Conservation (phyloP, 2,113 vertebrate species). For the Trochalopteron elliotii region DNA sequence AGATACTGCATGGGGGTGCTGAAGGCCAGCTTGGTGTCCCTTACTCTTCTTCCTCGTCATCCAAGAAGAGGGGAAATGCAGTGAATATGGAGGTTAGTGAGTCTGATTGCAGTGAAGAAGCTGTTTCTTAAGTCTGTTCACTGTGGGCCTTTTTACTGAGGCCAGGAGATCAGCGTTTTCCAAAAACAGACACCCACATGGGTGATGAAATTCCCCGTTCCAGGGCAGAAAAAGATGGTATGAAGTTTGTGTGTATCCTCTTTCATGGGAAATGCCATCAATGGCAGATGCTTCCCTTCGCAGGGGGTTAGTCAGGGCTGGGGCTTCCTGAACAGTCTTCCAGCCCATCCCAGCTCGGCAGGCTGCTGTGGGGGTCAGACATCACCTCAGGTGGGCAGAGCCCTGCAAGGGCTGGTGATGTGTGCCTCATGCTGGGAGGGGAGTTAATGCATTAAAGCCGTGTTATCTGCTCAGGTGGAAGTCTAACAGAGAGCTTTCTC, state of each 20-base stretch:
- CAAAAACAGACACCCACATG: not conserved
- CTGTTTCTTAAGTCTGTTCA: not conserved
- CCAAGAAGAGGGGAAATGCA: not conserved
- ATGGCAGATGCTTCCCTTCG: not conserved
- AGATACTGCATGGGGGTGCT: not conserved
- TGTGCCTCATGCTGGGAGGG: not conserved
- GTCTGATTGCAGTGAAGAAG: not conserved
- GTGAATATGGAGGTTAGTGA: not conserved
- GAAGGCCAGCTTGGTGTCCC: not conserved
- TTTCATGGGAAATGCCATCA: not conserved
- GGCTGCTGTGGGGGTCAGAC: not conserved
- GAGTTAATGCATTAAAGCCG: not conserved
- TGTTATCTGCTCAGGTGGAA: not conserved
- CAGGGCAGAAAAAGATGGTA: not conserved
- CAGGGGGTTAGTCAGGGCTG: not conserved
- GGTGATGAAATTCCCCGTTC: not conserved
- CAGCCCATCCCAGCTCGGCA: accelerated
- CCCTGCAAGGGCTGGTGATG: accelerated
- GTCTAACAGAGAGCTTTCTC: not conserved
- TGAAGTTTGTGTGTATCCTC: not conserved
- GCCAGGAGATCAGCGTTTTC: not conserved
- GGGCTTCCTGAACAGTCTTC: not conserved
- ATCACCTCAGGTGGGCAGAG: not conserved
- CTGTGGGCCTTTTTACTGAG: not conserved
- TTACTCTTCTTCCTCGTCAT: not conserved